These are phyloP conservation scores for Darevskia nairensis DNA, from an alignment of 2,797 vertebrate species.

Conservation along the genomic window DNA sequence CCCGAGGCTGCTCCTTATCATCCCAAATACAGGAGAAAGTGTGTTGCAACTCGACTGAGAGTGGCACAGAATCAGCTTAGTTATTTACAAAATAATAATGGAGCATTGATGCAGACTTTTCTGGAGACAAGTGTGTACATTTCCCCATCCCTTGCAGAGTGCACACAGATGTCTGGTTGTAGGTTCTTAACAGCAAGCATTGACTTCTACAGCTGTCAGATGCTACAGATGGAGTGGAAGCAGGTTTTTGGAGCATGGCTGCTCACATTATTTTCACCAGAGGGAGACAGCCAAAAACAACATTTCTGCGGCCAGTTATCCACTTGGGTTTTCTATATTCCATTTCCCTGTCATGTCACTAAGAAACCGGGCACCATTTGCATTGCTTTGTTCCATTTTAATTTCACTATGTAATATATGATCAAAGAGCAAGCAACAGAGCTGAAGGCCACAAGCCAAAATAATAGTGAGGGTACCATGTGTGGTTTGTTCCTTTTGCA, in stretches of 20 bases:
- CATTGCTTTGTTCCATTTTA: background rate
- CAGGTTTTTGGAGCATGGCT: background rate
- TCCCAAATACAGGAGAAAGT: background rate
- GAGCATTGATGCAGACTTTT: background rate
- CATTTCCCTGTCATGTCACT: background rate
- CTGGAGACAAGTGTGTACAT: too few species aligned
- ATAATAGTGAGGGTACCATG: background rate
- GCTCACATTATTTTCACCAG: constrained; percentile 8
- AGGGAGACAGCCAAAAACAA: constrained; percentile 1
- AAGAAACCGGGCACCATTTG: background rate
- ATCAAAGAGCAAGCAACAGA: background rate
- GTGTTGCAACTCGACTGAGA: background rate
- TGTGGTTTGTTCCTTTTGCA: background rate
- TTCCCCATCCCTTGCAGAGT: background rate
- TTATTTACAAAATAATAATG: background rate
- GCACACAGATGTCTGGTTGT: background rate
- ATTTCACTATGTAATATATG: background rate
- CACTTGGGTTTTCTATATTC: background rate
- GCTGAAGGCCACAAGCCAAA: background rate
- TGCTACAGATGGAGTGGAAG: background rate
- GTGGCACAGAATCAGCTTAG: background rate
- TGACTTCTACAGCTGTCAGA: background rate
- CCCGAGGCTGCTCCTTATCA: background rate
- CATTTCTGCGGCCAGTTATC: background rate
- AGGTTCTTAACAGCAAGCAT: background rate